Conservation (phyloP, 2,113 vertebrate genomes). For the Vulpes vulpes region DNA sequence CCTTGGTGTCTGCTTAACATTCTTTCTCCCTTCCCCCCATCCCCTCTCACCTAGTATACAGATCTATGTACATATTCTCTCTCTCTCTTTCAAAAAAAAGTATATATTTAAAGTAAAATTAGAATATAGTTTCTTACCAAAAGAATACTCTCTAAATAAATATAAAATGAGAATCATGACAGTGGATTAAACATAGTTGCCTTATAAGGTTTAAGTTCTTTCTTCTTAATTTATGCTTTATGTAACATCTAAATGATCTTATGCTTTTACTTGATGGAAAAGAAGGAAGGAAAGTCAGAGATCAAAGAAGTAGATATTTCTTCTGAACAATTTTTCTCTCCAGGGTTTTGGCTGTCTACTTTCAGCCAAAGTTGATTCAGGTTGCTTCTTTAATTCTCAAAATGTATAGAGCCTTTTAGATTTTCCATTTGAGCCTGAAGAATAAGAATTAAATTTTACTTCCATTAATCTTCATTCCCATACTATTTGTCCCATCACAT, state of each 20-base stretch:
- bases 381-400: slow-evolving; percentile 32
- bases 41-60: not conserved
- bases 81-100: not conserved
- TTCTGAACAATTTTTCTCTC: slow-evolving; percentile 29
- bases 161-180: not conserved
- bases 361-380: slow-evolving; percentile 3
- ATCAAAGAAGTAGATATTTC: slow-evolving; percentile 28
- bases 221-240: slow-evolving; percentile 25
- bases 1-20: not conserved
- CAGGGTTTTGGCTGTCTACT: slow-evolving; percentile 32
- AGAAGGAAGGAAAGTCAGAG: not conserved
- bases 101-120: not conserved
- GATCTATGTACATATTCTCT: not conserved
- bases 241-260: not conserved
- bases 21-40: not conserved
- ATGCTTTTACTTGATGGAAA: slow-evolving; percentile 52
- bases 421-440: slow-evolving; percentile 35
- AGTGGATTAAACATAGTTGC: not conserved
- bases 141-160: slow-evolving; percentile 27
- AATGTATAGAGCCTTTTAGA: slow-evolving; percentile 53
- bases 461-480: slow-evolving; percentile 50
- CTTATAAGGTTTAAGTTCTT: not conserved
- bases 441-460: slow-evolving; percentile 58
- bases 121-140: slow-evolving; percentile 34
- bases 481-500: not conserved